These are phyloP conservation scores for Erpornis zantholeuca DNA, from an alignment of 2,113 vertebrate genomes.

Conservation along the genomic window DNA sequence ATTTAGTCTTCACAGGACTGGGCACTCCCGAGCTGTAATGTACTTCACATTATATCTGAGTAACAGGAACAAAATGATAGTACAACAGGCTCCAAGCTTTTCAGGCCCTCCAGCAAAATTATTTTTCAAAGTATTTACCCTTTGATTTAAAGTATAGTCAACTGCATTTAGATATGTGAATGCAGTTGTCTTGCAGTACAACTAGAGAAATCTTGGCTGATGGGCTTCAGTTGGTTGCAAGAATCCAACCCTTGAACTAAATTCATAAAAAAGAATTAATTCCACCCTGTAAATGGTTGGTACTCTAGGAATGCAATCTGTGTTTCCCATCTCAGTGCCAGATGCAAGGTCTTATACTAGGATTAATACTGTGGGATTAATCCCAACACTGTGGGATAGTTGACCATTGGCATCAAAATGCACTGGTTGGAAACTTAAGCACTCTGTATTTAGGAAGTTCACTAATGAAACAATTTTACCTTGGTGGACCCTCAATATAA, in stretches of 20 bases:
- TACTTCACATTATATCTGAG: background rate
- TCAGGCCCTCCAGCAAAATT: background rate
- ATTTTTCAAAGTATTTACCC: background rate
- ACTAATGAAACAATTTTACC: background rate
- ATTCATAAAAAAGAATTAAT: background rate
- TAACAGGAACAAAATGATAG: background rate
- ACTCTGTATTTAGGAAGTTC: background rate
- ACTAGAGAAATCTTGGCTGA: background rate
- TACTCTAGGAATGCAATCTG: background rate
- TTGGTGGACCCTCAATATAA: background rate
- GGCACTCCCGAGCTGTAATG: background rate
- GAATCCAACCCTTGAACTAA: background rate
- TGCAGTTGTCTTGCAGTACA: background rate
- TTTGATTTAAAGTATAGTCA: background rate
- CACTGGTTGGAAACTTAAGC: background rate
- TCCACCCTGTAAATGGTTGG: background rate
- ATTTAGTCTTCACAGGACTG: background rate
- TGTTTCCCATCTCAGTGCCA: background rate
- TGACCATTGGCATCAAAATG: background rate
- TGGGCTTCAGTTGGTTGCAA: background rate
- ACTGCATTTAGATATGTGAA: background rate
- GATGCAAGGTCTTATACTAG: background rate
- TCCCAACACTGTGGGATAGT: background rate
- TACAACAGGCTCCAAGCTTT: background rate
- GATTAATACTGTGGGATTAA: background rate